These are phyloP conservation scores for Hyppa rectilinea DNA, from an alignment of 2,888 invertebrate species.

Conservation along the genomic window DNA sequence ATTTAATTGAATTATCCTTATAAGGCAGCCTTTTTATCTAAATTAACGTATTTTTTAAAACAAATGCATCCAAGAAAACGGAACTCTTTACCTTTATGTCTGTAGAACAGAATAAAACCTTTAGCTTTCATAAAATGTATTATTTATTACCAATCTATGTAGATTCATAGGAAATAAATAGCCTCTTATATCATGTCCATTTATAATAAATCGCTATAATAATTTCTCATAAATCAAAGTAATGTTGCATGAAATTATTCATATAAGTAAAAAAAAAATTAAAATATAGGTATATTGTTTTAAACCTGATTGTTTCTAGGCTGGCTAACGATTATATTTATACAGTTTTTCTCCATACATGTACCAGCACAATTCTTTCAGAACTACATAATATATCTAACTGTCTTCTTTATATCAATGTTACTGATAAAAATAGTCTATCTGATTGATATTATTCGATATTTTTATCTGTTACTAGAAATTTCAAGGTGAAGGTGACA, in stretches of 20 bases:
- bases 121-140: not conserved
- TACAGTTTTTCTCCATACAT: not conserved
- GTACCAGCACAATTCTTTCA: conserved; percentile 2
- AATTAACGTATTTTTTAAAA: conserved; percentile 15
- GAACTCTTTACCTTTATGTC: not conserved
- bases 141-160: not conserved
- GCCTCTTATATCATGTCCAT: not conserved
- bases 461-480: conserved; percentile 37
- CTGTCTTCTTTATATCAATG: not conserved
- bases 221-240: not conserved
- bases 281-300: not conserved
- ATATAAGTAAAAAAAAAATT: not conserved
- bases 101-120: not conserved
- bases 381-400: conserved; percentile 5
- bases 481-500: conserved; percentile 29
- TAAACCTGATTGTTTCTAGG: not conserved
- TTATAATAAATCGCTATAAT: not conserved
- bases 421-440: conserved; percentile 32
- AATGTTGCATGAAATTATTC: not conserved
- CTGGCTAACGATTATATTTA: not conserved
- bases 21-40: not conserved
- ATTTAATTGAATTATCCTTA: not conserved
- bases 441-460: conserved; percentile 22
- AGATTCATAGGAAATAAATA: not conserved
- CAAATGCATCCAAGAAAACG: not conserved